A percentile compares a stretch with the other conserved stretches of the same genome.
Conservation (phyloP, 1,140 invertebrate species). For the Drosophila pectinifera region DNA sequence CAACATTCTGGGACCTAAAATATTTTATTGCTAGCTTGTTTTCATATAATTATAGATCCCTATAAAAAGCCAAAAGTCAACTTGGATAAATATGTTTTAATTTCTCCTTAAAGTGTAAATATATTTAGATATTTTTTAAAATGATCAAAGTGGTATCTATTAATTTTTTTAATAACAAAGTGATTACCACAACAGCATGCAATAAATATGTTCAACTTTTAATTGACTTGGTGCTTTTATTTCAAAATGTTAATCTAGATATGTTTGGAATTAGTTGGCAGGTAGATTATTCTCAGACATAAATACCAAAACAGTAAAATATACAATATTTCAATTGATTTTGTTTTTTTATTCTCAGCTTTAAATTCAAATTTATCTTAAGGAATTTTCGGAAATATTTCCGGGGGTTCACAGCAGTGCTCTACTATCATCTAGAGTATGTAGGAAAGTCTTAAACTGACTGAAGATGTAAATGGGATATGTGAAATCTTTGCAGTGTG, state of each 20-base stretch:
- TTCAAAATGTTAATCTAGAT: too few relatives aligned
- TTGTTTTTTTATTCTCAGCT: constrained; percentile 21
- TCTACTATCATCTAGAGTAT: constrained; percentile 16
- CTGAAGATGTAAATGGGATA: constrained; percentile 41
- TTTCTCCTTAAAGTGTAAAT: too few relatives aligned
- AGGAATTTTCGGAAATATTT: constrained; percentile 44
- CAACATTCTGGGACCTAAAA: not conserved
- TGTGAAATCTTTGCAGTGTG: constrained; percentile 26
- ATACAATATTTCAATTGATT: constrained; percentile 5
- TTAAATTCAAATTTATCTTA: constrained; percentile 49
- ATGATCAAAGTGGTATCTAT: not conserved
- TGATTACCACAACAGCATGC: not conserved
- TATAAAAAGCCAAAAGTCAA: not conserved
- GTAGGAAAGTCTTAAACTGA: constrained; percentile 18
- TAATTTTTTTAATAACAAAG: not conserved
- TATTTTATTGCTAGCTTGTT: not conserved
- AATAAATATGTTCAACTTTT: not conserved
- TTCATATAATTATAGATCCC: not conserved
- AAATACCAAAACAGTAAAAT: not conserved
- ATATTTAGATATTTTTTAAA: constrained; percentile 20
- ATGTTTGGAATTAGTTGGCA: constrained; percentile 4
- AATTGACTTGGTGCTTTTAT: not conserved
- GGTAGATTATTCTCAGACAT: not conserved
- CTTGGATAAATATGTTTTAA: not conserved
- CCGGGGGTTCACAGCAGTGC: constrained; percentile 44